Base-by-base conservation (phyloP, 2,888 invertebrate species). In the Oscheius sp. region DNA sequence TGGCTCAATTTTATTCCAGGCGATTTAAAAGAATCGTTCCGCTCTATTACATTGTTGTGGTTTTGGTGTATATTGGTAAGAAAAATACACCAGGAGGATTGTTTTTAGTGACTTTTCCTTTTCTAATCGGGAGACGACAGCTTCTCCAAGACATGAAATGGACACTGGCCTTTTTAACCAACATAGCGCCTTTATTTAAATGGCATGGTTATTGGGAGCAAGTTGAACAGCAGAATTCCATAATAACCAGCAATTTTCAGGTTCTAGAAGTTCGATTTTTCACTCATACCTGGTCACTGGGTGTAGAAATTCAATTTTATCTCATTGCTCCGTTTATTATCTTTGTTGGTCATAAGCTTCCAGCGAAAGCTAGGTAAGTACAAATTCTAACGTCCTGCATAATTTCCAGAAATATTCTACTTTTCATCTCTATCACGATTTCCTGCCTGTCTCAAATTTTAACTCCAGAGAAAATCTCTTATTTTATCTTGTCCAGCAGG, bases 21-120 rank as follows among this genome's bases (percentile, higher is more conserved):
- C 12, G 68, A 49, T 68, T 68, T 23, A 49, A 52, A 55, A 49
- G 68, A 49, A 68, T 68, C 18, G 53, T 68, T 7, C 68, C 68
- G 6, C 2, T 68, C 29, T 49, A 46, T 21, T 29, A 29, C 7
- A 23, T 52, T 27, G 12, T 49, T 16, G 16, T 68, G 27, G n/a
- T 52, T 23, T 7, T 29, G 7, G 29, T 68, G 13, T 68, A 25
- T 18, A 18, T 68, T 2, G 53, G 68, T 68, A 52, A 52, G 52
- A 1, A 13, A 12, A n/a, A n/a, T n/a, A n/a, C n/a, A n/a, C n/a
- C 35, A 68, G 68, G 35, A 18, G 12, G 52, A 25, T 12, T 27
- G 1, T 52, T 49, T 25, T 1, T 68, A 18, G 12, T 68, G n/a
- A 59, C 3, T 41, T 23, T 13, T 16, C 35, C 6, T 21, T 13